Evolutionary conservation across 1,140 invertebrate genomes (phyloP).

Genomic region (Formica exsecta): DNA sequence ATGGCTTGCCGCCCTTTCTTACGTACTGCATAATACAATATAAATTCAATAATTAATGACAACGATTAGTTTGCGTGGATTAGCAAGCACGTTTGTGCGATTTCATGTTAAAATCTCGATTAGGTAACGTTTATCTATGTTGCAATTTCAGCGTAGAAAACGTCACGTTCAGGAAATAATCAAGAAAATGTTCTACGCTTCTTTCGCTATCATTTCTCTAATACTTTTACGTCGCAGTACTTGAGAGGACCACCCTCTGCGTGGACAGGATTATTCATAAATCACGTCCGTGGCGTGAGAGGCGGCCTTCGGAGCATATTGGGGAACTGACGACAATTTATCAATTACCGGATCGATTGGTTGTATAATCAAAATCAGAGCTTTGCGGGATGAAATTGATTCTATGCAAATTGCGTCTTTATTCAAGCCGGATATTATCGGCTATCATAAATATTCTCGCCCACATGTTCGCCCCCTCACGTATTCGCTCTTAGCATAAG

Average conservation of each 20-base stretch:
- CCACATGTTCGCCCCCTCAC: neutral
- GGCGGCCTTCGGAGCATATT: conserved; percentile 36
- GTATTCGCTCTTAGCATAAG: conserved; percentile 30
- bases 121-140: neutral
- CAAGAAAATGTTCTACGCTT: neutral
- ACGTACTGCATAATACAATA: conserved; percentile 67
- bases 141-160: conserved; percentile 15
- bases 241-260: conserved; percentile 32
- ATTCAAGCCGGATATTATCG: conserved; percentile 54
- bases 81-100: conserved; percentile 23
- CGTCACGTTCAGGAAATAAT: conserved; percentile 25
- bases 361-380: conserved; percentile 65
- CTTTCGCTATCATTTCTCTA: conserved; percentile 20
- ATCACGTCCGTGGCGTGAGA: conserved; percentile 46
- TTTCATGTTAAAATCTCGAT: neutral
- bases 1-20: conserved; percentile 43
- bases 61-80: conserved; percentile 67
- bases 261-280: conserved; percentile 35
- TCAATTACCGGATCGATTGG: conserved; percentile 60
- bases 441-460: conserved; percentile 61
- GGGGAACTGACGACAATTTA: conserved; percentile 71
- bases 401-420: conserved; percentile 47
- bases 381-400: conserved; percentile 61
- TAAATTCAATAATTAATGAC: conserved; percentile 73
- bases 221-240: neutral